Conservation (phyloP, 1,140 invertebrate species). For the Drosophila yakuba region DNA sequence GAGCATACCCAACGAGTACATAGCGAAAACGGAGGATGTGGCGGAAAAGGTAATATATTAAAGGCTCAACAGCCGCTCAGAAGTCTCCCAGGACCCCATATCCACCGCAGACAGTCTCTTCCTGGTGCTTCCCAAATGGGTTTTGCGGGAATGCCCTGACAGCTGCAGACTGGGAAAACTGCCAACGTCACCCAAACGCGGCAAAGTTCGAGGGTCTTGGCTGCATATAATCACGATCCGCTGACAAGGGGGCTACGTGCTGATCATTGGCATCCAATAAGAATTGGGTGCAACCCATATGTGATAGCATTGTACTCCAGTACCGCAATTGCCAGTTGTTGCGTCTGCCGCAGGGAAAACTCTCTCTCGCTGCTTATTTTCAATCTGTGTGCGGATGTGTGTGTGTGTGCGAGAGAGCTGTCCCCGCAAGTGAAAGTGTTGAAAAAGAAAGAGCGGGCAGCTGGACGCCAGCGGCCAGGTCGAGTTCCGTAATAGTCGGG, state of each 20-base stretch:
- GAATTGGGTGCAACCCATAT: conserved; percentile 3
- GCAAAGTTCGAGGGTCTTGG: conserved; percentile 64
- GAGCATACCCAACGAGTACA: conserved; percentile 94
- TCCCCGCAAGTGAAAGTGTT: conserved; percentile 74
- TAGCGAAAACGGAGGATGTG: conserved; percentile 96
- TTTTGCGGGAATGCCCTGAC: conserved; percentile 4
- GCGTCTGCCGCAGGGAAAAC: conserved; percentile 37
- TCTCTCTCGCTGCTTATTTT: conserved; percentile 17
- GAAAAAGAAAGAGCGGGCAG: conserved; percentile 42
- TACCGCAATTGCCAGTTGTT: conserved; percentile 66
- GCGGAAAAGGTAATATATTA: conserved; percentile 92
- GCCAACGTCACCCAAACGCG: conserved; percentile 84
- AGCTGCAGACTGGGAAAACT: conserved; percentile 57
- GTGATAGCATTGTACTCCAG: not conserved
- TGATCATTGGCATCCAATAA: conserved; percentile 2
- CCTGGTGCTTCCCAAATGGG: too few relatives aligned
- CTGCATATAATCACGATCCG: conserved; percentile 31
- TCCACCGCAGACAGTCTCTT: too few relatives aligned
- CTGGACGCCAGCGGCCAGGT: conserved; percentile 45
- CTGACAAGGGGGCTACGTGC: not conserved
- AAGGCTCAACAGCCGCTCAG: conserved; percentile 7
- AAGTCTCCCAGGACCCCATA: not conserved
- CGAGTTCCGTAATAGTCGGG: conserved; percentile 69
- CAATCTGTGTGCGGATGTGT: not conserved
- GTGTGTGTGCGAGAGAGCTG: conserved; percentile 28